These are phyloP conservation scores for Pentamera pediparva DNA, from an alignment of 53 echinoderm and acorn worm genomes.

Conservation along the genomic window DNA sequence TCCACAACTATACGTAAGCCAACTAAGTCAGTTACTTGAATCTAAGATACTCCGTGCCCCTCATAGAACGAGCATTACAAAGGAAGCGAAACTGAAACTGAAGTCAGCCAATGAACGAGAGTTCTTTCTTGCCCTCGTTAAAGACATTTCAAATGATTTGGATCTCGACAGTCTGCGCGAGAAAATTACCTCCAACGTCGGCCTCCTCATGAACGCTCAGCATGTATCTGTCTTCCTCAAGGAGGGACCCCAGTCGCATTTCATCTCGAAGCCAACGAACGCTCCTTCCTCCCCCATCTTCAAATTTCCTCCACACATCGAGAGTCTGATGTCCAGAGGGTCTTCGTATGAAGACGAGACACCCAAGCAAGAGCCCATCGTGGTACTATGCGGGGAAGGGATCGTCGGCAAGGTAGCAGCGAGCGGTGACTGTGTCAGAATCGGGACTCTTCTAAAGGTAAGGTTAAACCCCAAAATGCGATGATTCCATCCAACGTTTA, in stretches of 20 bases:
- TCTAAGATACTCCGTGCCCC: slow-evolving; percentile 66
- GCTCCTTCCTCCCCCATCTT: not conserved
- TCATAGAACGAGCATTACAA: slow-evolving; percentile 75
- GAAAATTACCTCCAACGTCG: slow-evolving; percentile 76
- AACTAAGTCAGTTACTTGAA: slow-evolving; percentile 78
- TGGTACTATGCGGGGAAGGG: slow-evolving; percentile 61
- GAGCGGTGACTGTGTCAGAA: slow-evolving; percentile 59
- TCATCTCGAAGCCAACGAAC: slow-evolving; percentile 17
- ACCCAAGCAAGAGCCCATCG: slow-evolving; percentile 49
- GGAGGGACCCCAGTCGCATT: slow-evolving; percentile 89
- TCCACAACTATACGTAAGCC: slow-evolving; percentile 60
- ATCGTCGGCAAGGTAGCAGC: slow-evolving; percentile 75
- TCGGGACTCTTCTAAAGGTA: slow-evolving; percentile 75
- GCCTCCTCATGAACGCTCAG: slow-evolving; percentile 74
- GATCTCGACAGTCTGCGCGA: slow-evolving; percentile 70
- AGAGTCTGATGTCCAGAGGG: slow-evolving; percentile 30
- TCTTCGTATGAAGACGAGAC: slow-evolving; percentile 50
- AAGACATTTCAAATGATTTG: slow-evolving; percentile 95
- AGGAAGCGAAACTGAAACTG: slow-evolving; percentile 79
- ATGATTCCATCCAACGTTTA: not conserved
- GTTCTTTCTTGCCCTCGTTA: slow-evolving; percentile 91
- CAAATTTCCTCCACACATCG: slow-evolving; percentile 40
- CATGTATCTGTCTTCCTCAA: slow-evolving; percentile 62
- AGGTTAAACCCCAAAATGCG: no score
- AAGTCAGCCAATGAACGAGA: slow-evolving; percentile 85